These are phyloP conservation scores for Altica lythri DNA, from an alignment of 2,888 invertebrate species.

Conservation along the genomic window DNA sequence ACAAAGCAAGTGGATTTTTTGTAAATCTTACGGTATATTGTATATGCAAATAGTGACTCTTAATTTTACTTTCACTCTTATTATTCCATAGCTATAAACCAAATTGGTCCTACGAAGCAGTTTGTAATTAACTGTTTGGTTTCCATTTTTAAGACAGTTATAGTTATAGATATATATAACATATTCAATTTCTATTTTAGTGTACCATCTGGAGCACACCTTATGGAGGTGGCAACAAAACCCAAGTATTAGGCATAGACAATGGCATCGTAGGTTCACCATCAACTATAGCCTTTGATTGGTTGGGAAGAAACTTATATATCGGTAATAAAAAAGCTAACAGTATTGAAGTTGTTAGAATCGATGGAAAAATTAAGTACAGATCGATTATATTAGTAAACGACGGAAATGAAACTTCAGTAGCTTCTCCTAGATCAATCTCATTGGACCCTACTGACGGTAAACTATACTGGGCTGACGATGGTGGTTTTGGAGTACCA, in stretches of 20 bases:
- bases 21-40: no score
- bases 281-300: conserved; percentile 91
- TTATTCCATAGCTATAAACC: no score
- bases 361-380: conserved; percentile 83
- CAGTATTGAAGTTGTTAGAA: conserved; percentile 86
- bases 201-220: conserved; percentile 86
- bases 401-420: conserved; percentile 82
- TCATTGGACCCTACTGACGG: conserved; percentile 93
- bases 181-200: conserved; percentile 53
- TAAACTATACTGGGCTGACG: conserved; percentile 95
- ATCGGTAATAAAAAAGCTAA: conserved; percentile 89
- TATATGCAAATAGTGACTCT: no score
- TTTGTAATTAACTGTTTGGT: no score
- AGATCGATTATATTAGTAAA: conserved; percentile 87
- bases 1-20: no score
- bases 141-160: no score
- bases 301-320: conserved; percentile 94
- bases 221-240: conserved; percentile 82
- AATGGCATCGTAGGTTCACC: conserved; percentile 90
- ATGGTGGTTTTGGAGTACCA: conserved; percentile 88
- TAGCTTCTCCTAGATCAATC: conserved; percentile 85
- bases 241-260: conserved; percentile 79
- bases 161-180: no score
- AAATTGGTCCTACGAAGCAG: no score
- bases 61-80: no score